phyloP scores from a whole-genome alignment of 2,888 invertebrate species.

The Subacronicta megacephala region DNA sequence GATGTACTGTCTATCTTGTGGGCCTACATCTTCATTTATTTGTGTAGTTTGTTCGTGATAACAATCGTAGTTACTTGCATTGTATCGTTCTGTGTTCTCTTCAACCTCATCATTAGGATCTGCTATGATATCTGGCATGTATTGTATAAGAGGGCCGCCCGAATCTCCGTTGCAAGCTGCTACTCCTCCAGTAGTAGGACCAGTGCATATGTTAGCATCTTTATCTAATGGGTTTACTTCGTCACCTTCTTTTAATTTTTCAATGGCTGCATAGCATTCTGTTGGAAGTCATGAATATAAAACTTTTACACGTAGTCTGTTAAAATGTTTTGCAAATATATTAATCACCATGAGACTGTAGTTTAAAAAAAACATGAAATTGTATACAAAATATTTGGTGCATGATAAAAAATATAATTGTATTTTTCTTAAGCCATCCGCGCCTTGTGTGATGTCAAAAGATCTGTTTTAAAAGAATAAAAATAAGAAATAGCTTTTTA shows the following conservation, averaged over 20 bases:
- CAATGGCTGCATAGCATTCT: conserved; percentile 82
- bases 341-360: too few species aligned
- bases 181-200: conserved; percentile 82
- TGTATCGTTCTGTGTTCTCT: conserved; percentile 38
- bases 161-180: conserved; percentile 90
- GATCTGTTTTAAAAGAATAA: too few species aligned
- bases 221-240: conserved; percentile 80
- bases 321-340: too few species aligned
- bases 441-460: too few species aligned
- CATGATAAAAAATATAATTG: too few species aligned
- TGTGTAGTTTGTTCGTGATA: conserved; percentile 19
- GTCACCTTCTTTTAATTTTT: conserved; percentile 68
- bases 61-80: conserved; percentile 29
- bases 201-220: conserved; percentile 87
- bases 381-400: too few species aligned
- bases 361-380: too few species aligned
- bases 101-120: conserved; percentile 52
- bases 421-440: too few species aligned
- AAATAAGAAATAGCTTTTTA: too few species aligned
- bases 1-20: conserved; percentile 34
- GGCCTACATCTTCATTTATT: conserved; percentile 6
- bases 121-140: conserved; percentile 47
- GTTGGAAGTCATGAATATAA: conserved; percentile 32
- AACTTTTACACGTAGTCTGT: too few species aligned
- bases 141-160: conserved; percentile 86